Percentiles rank a stretch among this genome's conserved stretches.
Evolutionary conservation across 2,113 vertebrate genomes (phyloP).

Genomic region (Ariopsis seemanni): DNA sequence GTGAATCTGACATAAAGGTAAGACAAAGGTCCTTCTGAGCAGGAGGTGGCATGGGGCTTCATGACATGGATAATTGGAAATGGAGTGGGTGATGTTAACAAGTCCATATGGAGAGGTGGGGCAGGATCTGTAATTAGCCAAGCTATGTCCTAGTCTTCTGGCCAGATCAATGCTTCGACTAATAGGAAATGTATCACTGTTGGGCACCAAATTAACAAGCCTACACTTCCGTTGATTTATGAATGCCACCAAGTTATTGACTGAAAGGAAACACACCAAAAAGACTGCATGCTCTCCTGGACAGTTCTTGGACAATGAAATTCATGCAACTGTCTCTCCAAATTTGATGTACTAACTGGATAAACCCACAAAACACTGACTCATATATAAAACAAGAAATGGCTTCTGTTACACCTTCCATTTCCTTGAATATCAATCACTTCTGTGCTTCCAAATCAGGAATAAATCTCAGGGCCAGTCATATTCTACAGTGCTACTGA

Average conservation of each 20-base stretch:
- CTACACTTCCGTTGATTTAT: constrained; percentile 35
- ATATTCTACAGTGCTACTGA: constrained; percentile 1
- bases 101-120: constrained; percentile 46
- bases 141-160: constrained; percentile 16
- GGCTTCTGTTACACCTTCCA: constrained; percentile 5
- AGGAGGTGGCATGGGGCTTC: neutral
- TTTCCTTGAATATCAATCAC: constrained; percentile 9
- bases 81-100: constrained; percentile 41
- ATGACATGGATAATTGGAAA: constrained; percentile 40
- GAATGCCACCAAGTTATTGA: constrained; percentile 28
- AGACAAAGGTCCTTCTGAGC: constrained; percentile 27
- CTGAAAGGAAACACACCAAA: constrained; percentile 4
- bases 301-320: constrained; percentile 30
- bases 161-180: constrained; percentile 52
- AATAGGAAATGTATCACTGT: constrained; percentile 36
- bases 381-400: constrained; percentile 12
- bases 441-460: constrained; percentile 15
- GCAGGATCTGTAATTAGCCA: constrained; percentile 42
- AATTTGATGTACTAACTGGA: neutral
- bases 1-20: constrained; percentile 10
- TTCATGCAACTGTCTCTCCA: constrained; percentile 1
- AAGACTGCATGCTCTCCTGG: constrained; percentile 11
- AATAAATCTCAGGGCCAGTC: constrained; percentile 17
- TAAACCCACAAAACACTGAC: neutral
- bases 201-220: constrained; percentile 43